Conservation (phyloP, 1,140 invertebrate genomes). For the Scaptomyza graminum region DNA sequence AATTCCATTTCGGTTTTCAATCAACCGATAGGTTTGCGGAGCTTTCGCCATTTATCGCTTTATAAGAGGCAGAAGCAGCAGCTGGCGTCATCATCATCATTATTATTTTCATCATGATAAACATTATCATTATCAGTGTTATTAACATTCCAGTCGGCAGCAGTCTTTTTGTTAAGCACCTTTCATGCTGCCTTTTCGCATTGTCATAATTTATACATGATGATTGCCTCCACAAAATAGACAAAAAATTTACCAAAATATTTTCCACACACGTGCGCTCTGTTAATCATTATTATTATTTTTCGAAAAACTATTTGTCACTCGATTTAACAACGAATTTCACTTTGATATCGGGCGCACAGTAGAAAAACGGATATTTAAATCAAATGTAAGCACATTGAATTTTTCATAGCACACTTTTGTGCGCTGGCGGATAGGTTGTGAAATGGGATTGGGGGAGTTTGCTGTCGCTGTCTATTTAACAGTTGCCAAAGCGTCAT, state of each 20-base stretch:
- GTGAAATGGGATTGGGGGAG: background rate
- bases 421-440: slow-evolving; percentile 26
- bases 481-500: slow-evolving; percentile 53
- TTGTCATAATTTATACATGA: slow-evolving; percentile 52
- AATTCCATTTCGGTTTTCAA: slow-evolving; percentile 77
- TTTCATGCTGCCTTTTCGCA: slow-evolving; percentile 19
- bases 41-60: slow-evolving; percentile 42
- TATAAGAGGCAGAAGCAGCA: slow-evolving; percentile 39
- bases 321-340: slow-evolving; percentile 73
- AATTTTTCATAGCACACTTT: slow-evolving; percentile 79
- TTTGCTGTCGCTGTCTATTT: slow-evolving; percentile 58
- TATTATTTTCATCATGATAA: slow-evolving; percentile 12
- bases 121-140: slow-evolving; percentile 5
- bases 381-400: slow-evolving; percentile 72
- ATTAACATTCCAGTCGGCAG: background rate
- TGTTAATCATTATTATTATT: slow-evolving; percentile 33
- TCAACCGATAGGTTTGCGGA: slow-evolving; percentile 71
- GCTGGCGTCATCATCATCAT: slow-evolving; percentile 24
- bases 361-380: slow-evolving; percentile 65
- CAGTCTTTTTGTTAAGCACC: slow-evolving; percentile 44
- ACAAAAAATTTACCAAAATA: slow-evolving; percentile 34
- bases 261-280: slow-evolving; percentile 5
- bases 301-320: slow-evolving; percentile 70
- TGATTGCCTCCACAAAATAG: slow-evolving; percentile 67
- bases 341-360: slow-evolving; percentile 64